Evolutionary conservation across 2,113 vertebrate genomes (phyloP).

Genomic region (Anguilla japonica): DNA sequence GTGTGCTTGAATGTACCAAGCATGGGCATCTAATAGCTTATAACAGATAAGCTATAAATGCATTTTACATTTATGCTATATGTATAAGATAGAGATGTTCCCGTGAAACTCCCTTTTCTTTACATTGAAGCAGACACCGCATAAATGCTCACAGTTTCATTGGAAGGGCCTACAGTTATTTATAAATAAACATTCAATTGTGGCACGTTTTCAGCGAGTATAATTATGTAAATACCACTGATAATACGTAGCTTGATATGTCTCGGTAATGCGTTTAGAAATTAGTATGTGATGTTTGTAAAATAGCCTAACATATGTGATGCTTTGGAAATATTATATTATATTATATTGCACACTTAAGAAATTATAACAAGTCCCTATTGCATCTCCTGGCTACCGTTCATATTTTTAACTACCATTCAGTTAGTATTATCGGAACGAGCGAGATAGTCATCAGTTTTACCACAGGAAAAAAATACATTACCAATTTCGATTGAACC

Average conservation of each 20-base stretch:
- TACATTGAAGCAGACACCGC: neutral
- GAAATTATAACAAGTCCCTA: neutral
- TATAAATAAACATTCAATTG: neutral
- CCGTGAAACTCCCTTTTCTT: neutral
- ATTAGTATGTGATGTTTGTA: neutral
- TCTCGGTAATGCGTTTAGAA: neutral
- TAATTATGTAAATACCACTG: neutral
- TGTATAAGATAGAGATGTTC: neutral
- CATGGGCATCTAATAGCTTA: neutral
- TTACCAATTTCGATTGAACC: no score
- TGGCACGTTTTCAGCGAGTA: neutral
- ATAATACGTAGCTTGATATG: neutral
- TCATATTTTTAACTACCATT: no score
- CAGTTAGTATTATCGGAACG: no score
- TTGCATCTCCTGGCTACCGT: neutral
- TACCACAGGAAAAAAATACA: no score
- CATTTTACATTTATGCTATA: neutral
- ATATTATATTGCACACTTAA: neutral
- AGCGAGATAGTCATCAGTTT: no score
- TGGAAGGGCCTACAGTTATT: neutral
- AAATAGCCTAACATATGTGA: neutral
- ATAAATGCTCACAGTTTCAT: neutral
- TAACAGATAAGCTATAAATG: neutral
- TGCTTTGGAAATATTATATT: neutral
- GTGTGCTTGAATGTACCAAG: neutral